Base-by-base conservation (phyloP, 1,140 invertebrate genomes). In the Anoplolepis gracilipes region DNA sequence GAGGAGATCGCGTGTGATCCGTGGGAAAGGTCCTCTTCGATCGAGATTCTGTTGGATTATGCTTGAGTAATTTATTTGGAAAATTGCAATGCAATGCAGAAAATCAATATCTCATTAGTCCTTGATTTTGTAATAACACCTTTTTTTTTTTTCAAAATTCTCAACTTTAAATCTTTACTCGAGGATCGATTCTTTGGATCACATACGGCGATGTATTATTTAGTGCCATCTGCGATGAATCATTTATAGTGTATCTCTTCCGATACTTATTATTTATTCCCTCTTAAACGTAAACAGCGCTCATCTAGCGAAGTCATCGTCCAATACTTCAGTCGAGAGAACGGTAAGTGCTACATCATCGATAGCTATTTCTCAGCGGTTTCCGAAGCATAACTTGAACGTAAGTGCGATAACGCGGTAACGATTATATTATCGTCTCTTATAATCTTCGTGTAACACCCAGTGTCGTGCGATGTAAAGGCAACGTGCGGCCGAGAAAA, bases 1-100 rank as follows among this genome's bases (percentile, higher is more conserved):
- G 88, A 55, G n/a, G 85, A 22, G 79, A 90, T 89, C 77, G 86
- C 59, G 85, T 36, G 72, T 65, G 85, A 85, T 72, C 19, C 42
- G 36, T 28, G 33, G 22, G 22, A 64, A 36, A 81, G 11, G 67
- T 70, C n/a, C 25, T 70, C 33, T 10, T 8, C 16, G 2, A 72
- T 81, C 19, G 10, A 19, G 22, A 72, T 6, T 42, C n/a, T 55
- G n/a, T 19, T 39, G 42, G 2, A 2, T 11, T 42, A n/a, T n/a
- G n/a, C 33, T 59, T 8, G 49, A 53, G 19, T 57, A 1, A 11
- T 46, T 72, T 57, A 30, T 82, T 30, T 33, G 1, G 11, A 46
- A 8, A 72, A 55, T 42, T 39, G 30, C 13, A 36, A 19, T 7
- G 28, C 10, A 33, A 1, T n/a, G n/a, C n/a, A 2, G 16, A 57